phyloP scores from a whole-genome alignment of 2,797 vertebrate species.

The Esox masquinongy region DNA sequence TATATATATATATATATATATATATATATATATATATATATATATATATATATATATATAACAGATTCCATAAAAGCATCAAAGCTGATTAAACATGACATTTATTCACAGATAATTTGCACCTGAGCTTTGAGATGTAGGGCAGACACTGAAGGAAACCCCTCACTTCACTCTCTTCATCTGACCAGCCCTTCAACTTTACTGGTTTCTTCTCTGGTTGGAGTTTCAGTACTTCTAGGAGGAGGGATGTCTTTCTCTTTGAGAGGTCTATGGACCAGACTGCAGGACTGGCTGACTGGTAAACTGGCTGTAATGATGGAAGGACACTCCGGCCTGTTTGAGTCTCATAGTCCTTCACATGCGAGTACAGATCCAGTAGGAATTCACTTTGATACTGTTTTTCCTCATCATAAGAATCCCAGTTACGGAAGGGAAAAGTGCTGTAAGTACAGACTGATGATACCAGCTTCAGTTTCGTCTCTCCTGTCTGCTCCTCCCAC shows the following conservation, averaged over 20 bases:
- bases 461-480: background rate
- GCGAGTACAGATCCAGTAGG: slow-evolving; percentile 7
- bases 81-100: no score
- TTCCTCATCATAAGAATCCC: background rate
- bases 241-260: background rate
- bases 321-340: slow-evolving; percentile 15
- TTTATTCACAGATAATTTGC: background rate
- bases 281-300: background rate
- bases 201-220: background rate
- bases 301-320: background rate
- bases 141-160: slow-evolving; percentile 1
- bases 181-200: background rate
- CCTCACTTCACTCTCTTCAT: background rate
- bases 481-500: slow-evolving; percentile 5
- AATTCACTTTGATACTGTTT: background rate
- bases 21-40: no score
- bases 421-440: slow-evolving; percentile 5
- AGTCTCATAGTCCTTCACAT: slow-evolving; percentile 17
- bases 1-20: no score
- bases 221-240: background rate
- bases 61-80: no score
- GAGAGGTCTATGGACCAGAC: background rate
- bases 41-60: no score
- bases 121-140: background rate
- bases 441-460: slow-evolving; percentile 19